Base-by-base conservation (phyloP, 1,140 invertebrate species). In the Drosophila triauraria region DNA sequence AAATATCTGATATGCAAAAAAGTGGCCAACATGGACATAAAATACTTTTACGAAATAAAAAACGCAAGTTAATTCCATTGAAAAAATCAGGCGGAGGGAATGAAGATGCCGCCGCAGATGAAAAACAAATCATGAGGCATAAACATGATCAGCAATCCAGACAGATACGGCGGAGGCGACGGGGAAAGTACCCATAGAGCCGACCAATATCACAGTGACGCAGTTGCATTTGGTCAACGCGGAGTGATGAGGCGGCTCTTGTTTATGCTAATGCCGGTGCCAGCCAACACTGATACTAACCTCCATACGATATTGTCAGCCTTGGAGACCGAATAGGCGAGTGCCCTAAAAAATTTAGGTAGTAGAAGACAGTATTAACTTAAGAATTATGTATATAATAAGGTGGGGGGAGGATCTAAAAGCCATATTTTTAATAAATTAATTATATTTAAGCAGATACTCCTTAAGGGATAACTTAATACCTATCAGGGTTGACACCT, bases 211-310 rank as follows among this genome's bases (percentile, higher is more conserved):
- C 59, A 44, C 43, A 83, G 68, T 87, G 84, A 87, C 83, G 83
- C 72, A 82, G 83, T 83, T 87, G 84, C 80, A 83, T 77, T 87
- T 83, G 83, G 83, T 72, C 76, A 82, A 79, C 53, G 56, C 23
- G 51, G 64, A 56, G 64, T 75, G 83, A 82, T 87, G 67, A 86
- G 61, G 62, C 47, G 59, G 70, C 65, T 65, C 69, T 72, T 80
- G 76, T 63, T 80, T 80, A 65, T 71, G 72, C 84, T 79, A 79
- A 83, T 88, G 76, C 63, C 68, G 62, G 78, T 80, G 56, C 68
- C 62, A 40, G 32, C 20, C 48, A 68, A 51, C 60, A 76, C 27
- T 35, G 62, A 63, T 38, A 59, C 40, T 17, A 70, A 70, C 44
- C 50, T 56, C 17, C n/a, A 57, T 42, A 30, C 20, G 25, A 46